Evolutionary conservation across 2,797 vertebrate genomes (phyloP), one percentile per base, ranked within the genome.

Genomic region (Loris lydekkerianus): DNA sequence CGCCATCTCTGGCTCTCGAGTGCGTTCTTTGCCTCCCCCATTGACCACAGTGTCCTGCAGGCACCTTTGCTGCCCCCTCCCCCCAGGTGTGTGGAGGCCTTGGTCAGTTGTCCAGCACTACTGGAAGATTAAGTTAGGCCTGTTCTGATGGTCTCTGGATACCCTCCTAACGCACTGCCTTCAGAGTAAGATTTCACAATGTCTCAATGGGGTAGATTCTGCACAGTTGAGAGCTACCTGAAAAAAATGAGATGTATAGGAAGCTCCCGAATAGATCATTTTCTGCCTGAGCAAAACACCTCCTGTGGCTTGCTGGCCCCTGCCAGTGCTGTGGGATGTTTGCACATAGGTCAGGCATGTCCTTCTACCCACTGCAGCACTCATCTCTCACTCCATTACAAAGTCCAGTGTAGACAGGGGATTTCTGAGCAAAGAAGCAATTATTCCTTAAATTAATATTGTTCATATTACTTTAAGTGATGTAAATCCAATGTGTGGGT

Each of bases 1-100:
- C 0, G 18, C 2, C 5, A 9, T 2, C 14, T 15, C 25, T 27
- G 58, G 43, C 53, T 46, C 10, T 67, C 1, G 2, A 5, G 65
- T 63, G 37, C 14, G 4, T 14, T 69, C 17, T 0, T 27, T 60
- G 15, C 11, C 5, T 7, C 34, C 10, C 25, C 2, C 7, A 2
- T 31, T n/a, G 7, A 3, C 25, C 1, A 4, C 0, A 2, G 18
- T n/a, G 46, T 27, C 29, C 34, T 29, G 2, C 1, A 0, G 10
- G 5, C 17, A 0, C n/a, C 20, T 34, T 49, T 9, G 0, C n/a
- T 72, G 17, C 10, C 23, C 29, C 56, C 7, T 23, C 17, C 43
- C 61, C 40, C 37, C 15, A 10, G 2, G 8, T 34, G 18, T 25
- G 49, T 40, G 58, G 40, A 46, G 56, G 53, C 25, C 5, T 5